A percentile compares a stretch with the other conserved stretches of the same genome.
Conservation (phyloP, 35 echinoderm and acorn worm species). For the Patiria miniata region DNA sequence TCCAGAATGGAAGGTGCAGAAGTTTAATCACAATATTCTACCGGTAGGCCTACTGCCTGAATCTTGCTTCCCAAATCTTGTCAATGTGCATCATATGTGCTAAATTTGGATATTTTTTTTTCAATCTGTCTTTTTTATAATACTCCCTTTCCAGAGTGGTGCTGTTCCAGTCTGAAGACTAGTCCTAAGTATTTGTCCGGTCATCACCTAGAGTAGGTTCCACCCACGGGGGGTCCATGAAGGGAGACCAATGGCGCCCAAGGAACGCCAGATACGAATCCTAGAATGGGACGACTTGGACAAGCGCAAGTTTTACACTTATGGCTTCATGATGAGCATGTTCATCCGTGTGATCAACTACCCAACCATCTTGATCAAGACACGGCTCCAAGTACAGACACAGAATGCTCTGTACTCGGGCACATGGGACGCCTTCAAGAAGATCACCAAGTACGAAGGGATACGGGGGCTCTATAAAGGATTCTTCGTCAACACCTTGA, state of each 20-base stretch:
- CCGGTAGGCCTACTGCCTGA: too few species aligned
- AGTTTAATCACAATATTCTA: too few species aligned
- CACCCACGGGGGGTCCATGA: too few species aligned
- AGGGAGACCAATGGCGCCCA: not conserved
- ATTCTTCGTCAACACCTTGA: slow-evolving; percentile 76
- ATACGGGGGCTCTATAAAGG: slow-evolving; percentile 91
- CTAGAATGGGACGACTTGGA: slow-evolving; percentile 98
- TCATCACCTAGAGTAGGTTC: too few species aligned
- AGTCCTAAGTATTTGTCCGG: too few species aligned
- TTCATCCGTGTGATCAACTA: slow-evolving; percentile 72
- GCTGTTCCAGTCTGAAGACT: too few species aligned
- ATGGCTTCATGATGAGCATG: slow-evolving; percentile 66
- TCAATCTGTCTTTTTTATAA: too few species aligned
- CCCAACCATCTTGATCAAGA: slow-evolving; percentile 86
- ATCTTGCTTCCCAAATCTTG: too few species aligned
- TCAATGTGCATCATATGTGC: too few species aligned
- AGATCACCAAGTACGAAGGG: slow-evolving; percentile 89
- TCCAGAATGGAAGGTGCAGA: too few species aligned
- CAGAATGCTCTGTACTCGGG: slow-evolving; percentile 75
- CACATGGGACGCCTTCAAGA: slow-evolving; percentile 96
- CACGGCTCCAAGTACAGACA: slow-evolving; percentile 85
- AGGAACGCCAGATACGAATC: slow-evolving; percentile 58
- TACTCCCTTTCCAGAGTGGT: too few species aligned
- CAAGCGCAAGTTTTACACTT: slow-evolving; percentile 73
- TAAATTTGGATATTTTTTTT: too few species aligned